Evolutionary conservation across 35 echinoderm and acorn worm species (phyloP), one percentile per base, ranked within the genome.

Genomic region (Stichopus chloronotus): DNA sequence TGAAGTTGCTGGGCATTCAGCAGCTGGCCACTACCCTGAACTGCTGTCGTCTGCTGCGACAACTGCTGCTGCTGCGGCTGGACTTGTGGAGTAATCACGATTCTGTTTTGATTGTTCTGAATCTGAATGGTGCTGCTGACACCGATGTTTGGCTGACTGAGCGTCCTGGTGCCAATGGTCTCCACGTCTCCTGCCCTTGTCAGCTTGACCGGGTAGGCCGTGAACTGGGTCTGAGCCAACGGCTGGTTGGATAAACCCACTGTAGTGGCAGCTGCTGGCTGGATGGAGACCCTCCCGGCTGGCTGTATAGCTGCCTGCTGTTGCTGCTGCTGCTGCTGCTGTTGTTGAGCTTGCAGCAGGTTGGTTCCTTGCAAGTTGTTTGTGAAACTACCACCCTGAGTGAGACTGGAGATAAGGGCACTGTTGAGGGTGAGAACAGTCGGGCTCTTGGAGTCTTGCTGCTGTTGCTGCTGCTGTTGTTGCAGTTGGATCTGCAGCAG

Each of bases 401-500:
- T 59, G 25, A 92, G 78, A 19, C 78, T 84, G 23, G 72, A 79
- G 23, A 78, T 25, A 9, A 79, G 71, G 53, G 78, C 55, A 74
- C 53, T 68, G 54, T 91, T 80, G 8, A 78, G 72, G 17, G 22
- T 91, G 25, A 79, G 17, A 8, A 82, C 87, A 20, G 87, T 89
- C 16, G 72, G 20, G 12, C 88, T 85, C 59, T 88, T 78, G 43
- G 56, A n/a, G 76, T 56, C 55, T 53, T 89, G 80, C 7, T 91
- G 83, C 57, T 87, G 90, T 53, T 89, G 80, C 7, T 91, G 83
- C 57, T 87, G 90, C 78, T 83, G 81, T 16, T 87, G 81, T 25
- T 91, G 76, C 71, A 57, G 68, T 52, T 95, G 94, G n/a, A 57
- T 54, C 63, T 93, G 94, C 63, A 93, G 91, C 79, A 93, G 88